phyloP scores from a whole-genome alignment of 2,888 invertebrate genomes.

The Ceraclea dissimilis region DNA sequence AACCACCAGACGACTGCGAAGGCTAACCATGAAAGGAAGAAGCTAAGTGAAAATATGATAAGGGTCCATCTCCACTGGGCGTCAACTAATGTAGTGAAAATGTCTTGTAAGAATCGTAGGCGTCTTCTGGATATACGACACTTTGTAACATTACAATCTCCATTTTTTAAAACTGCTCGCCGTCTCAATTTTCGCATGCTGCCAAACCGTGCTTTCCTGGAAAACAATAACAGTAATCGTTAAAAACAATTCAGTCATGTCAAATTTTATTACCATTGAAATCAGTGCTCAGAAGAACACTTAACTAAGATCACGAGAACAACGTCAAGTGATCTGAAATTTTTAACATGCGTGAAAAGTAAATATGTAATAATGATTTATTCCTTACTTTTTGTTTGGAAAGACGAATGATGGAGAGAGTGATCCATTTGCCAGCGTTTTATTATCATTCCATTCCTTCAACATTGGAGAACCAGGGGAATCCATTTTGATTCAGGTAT shows the following conservation, averaged over 20 bases:
- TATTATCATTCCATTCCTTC: conserved; percentile 42
- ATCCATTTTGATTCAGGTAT: conserved; percentile 27
- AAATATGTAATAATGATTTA: too few relatives aligned
- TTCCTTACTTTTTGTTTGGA: conserved; percentile 33
- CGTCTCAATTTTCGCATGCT: conserved; percentile 63
- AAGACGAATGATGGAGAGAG: conserved; percentile 47
- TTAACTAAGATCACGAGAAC: too few relatives aligned
- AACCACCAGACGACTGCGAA: conserved; percentile 90
- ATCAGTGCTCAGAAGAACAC: not conserved
- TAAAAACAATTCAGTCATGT: too few relatives aligned
- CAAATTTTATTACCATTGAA: not conserved
- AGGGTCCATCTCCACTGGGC: conserved; percentile 90
- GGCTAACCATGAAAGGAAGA: conserved; percentile 78
- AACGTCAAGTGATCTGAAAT: too few relatives aligned
- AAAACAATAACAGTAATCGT: conserved; percentile 20
- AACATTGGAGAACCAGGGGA: conserved; percentile 39
- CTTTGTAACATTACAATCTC: conserved; percentile 81
- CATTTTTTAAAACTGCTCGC: conserved; percentile 76
- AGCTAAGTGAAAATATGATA: conserved; percentile 73
- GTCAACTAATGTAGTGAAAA: conserved; percentile 77
- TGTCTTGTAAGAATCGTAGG: conserved; percentile 60
- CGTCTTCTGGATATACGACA: conserved; percentile 58
- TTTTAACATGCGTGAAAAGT: too few relatives aligned
- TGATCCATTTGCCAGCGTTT: conserved; percentile 41
- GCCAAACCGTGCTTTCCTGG: conserved; percentile 60